Conservation (phyloP, 1,140 invertebrate species). For the Drosophila tristis region DNA sequence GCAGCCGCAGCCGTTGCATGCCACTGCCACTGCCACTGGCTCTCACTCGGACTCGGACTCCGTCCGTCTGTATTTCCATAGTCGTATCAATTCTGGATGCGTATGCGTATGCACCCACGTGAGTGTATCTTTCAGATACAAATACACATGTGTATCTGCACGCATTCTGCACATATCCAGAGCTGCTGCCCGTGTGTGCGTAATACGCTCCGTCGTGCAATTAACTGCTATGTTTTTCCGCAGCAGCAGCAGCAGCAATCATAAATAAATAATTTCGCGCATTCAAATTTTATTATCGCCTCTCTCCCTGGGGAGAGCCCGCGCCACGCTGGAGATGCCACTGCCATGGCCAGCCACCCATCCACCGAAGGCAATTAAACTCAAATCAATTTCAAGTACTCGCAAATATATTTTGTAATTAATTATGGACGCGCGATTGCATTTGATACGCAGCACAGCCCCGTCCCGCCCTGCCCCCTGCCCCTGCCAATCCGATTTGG, state of each 20-base stretch:
- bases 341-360: background rate
- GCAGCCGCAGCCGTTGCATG: constrained; percentile 69
- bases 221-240: constrained; percentile 82
- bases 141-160: background rate
- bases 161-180: constrained; percentile 19
- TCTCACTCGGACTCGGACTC: constrained; percentile 29
- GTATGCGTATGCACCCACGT: constrained; percentile 31
- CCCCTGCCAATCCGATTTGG: constrained; percentile 18
- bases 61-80: constrained; percentile 11
- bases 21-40: constrained; percentile 30
- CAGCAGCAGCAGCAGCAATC: constrained; percentile 56
- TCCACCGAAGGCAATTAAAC: constrained; percentile 73
- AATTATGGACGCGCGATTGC: constrained; percentile 73
- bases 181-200: constrained; percentile 14
- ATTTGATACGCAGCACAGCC: constrained; percentile 40
- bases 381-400: constrained; percentile 84
- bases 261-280: constrained; percentile 84
- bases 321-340: background rate
- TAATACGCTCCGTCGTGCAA: constrained; percentile 66
- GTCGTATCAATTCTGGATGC: constrained; percentile 42
- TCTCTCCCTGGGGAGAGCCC: constrained; percentile 6
- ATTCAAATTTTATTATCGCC: constrained; percentile 74
- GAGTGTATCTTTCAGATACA: constrained; percentile 23
- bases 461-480: no score
- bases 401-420: constrained; percentile 82